phyloP scores from a whole-genome alignment of 2,888 invertebrate species.

The Apamea sordens region DNA sequence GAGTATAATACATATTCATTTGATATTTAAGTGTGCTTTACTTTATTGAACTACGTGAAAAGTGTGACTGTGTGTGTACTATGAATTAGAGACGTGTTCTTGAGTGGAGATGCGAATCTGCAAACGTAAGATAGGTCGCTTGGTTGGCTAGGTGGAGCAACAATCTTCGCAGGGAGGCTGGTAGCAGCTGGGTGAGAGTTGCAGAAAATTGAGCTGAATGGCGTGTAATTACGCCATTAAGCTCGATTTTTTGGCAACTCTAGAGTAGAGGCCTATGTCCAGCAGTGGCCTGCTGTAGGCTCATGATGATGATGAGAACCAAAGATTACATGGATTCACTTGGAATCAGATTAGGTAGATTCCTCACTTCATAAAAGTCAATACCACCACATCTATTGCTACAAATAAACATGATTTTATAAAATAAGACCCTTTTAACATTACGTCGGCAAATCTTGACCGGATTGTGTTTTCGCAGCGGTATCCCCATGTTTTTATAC shows the following conservation, averaged over 20 bases:
- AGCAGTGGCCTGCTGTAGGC: too few species aligned
- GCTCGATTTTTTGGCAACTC: too few species aligned
- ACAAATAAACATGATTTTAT: slow-evolving; percentile 47
- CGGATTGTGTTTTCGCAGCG: slow-evolving; percentile 76
- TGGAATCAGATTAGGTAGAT: not conserved
- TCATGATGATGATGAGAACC: not conserved
- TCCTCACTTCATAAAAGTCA: slow-evolving; percentile 15
- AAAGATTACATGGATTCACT: not conserved
- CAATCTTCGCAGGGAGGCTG: not conserved
- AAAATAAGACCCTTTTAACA: slow-evolving; percentile 63
- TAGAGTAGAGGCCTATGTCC: too few species aligned
- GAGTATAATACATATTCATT: not conserved
- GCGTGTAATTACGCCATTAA: too few species aligned
- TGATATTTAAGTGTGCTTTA: not conserved
- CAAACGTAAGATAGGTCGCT: not conserved
- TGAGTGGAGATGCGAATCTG: not conserved
- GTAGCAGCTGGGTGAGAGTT: too few species aligned
- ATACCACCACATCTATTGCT: not conserved
- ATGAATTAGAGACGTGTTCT: not conserved
- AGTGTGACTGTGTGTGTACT: not conserved
- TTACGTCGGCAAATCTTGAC: slow-evolving; percentile 74
- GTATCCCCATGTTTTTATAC: slow-evolving; percentile 79
- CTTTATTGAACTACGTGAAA: not conserved
- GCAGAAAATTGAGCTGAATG: too few species aligned
- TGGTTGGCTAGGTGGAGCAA: not conserved